A percentile compares a stretch with the other conserved stretches of the same genome.
Conservation (phyloP, 2,888 invertebrate genomes). For the Netelia inedita region DNA sequence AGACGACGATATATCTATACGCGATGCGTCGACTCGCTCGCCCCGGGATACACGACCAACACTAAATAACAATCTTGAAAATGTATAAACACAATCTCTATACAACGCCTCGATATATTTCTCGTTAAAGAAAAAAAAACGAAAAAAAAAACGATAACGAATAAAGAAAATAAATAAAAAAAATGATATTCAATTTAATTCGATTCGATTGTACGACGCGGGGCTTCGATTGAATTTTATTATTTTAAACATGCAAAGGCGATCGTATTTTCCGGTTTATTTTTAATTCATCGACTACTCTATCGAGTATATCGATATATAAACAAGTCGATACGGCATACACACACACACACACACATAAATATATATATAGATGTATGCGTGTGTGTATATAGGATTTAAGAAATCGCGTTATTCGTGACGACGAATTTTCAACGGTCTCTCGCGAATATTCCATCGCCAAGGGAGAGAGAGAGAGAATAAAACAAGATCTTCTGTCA, state of each 20-base stretch:
- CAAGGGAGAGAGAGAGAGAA: conserved; percentile 11
- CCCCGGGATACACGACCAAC: conserved; percentile 59
- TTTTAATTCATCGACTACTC: conserved; percentile 36
- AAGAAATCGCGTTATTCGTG: conserved; percentile 56
- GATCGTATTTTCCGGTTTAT: conserved; percentile 52
- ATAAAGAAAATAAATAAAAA: conserved; percentile 17
- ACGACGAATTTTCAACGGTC: conserved; percentile 38
- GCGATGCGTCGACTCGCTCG: conserved; percentile 24
- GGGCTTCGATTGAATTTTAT: conserved; percentile 65
- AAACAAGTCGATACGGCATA: background rate
- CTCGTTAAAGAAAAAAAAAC: conserved; percentile 26
- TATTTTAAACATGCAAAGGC: conserved; percentile 58
- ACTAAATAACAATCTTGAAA: conserved; percentile 65
- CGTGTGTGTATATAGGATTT: conserved; percentile 12
- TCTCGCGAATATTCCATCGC: background rate
- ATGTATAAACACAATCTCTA: conserved; percentile 56
- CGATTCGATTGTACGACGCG: conserved; percentile 46
- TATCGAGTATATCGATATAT: background rate
- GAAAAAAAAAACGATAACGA: conserved; percentile 15
- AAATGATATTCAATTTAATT: conserved; percentile 62
- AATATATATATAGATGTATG: background rate
- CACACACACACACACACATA: too few relatives aligned
- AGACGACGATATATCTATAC: conserved; percentile 40
- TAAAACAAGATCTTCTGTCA: conserved; percentile 52
- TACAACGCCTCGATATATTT: conserved; percentile 49